Percentiles rank a stretch among this genome's conserved stretches.
phyloP scores from a whole-genome alignment of 2,888 invertebrate species.

The Nemoura dubitans region DNA sequence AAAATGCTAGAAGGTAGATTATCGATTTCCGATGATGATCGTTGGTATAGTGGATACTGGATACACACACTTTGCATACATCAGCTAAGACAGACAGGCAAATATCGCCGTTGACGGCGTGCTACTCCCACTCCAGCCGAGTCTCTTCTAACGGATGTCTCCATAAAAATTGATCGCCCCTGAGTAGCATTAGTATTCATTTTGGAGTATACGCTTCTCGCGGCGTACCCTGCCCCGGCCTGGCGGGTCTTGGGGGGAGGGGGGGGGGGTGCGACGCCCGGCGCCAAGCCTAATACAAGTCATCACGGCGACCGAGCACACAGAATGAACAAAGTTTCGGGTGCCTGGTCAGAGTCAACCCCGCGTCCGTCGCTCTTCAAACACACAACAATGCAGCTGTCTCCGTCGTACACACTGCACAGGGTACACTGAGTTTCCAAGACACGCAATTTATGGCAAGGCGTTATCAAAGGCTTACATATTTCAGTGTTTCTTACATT shows the following conservation, averaged over 20 bases:
- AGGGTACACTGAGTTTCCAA: no score
- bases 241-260: no score
- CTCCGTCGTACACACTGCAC: neutral
- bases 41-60: neutral
- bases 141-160: conserved; percentile 15
- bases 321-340: conserved; percentile 9
- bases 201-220: neutral
- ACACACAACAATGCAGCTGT: neutral
- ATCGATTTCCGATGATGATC: conserved; percentile 29
- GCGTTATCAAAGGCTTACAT: no score
- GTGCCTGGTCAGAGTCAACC: neutral
- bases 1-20: conserved; percentile 8
- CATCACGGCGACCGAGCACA: neutral
- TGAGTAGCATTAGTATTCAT: conserved; percentile 22
- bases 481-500: no score
- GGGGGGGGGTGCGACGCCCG: no score
- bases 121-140: neutral
- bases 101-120: neutral
- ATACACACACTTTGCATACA: conserved; percentile 20
- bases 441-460: no score
- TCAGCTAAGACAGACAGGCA: conserved; percentile 23
- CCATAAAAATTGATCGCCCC: conserved; percentile 24
- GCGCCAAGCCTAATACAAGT: neutral
- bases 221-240: neutral
- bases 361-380: neutral